phyloP scores from a whole-genome alignment of 2,888 invertebrate genomes.

The Schrankia costaestrigalis region DNA sequence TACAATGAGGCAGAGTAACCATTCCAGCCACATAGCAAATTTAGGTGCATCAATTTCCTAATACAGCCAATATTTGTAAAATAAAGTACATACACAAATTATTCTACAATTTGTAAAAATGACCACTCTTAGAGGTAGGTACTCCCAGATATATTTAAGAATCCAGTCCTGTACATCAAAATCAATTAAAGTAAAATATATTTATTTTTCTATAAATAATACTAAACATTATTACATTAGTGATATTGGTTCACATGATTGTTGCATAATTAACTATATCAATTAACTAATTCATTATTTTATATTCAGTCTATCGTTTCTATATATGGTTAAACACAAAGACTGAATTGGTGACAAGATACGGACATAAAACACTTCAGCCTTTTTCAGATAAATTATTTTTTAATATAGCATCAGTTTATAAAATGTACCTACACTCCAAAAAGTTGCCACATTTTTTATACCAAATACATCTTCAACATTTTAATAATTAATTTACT shows the following conservation, averaged over 20 bases:
- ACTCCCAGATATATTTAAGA: slow-evolving; percentile 9
- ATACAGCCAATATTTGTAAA: slow-evolving; percentile 31
- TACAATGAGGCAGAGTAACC: slow-evolving; percentile 24
- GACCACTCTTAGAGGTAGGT: slow-evolving; percentile 34
- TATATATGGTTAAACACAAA: no score
- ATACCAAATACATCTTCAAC: slow-evolving; percentile 28
- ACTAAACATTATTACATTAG: no score
- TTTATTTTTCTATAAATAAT: no score
- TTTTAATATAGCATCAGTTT: slow-evolving; percentile 1
- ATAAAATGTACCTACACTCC: slow-evolving; percentile 26
- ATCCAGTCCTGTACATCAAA: no score
- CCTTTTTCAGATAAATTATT: no score
- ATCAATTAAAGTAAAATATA: no score
- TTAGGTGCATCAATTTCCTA: slow-evolving; percentile 28
- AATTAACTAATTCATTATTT: no score
- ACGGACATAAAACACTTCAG: no score
- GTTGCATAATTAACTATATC: no score
- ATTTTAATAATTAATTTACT: slow-evolving; percentile 26
- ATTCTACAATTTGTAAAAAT: slow-evolving; percentile 31
- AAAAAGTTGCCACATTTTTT: slow-evolving; percentile 21
- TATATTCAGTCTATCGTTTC: no score
- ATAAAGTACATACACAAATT: slow-evolving; percentile 30
- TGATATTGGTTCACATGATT: no score
- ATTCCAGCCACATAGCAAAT: slow-evolving; percentile 24
- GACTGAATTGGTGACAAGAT: no score